Evolutionary conservation across 2,888 invertebrate species (phyloP), one percentile per base, ranked within the genome.

Genomic region (Trissolcus japonicus): DNA sequence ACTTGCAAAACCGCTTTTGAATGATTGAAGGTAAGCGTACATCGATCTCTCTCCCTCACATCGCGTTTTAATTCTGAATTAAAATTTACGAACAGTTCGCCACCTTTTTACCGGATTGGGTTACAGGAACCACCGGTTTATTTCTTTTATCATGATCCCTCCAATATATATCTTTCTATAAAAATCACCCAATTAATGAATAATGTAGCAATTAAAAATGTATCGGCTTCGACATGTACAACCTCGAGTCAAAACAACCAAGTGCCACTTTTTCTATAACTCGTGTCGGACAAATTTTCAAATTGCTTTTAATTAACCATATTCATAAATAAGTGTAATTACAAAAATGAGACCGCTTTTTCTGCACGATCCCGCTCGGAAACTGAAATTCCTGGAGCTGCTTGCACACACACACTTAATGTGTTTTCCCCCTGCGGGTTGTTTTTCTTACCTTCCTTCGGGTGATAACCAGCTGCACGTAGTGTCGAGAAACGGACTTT

Each of bases 1-100:
- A 84, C 84, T 83, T 83, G 83, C 78, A 83, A 80, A 84, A 83
- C 83, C 82, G 83, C 83, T 85, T 83, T 84, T 81, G 73, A 77
- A 75, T 72, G 80, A 78, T 77, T 57, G 72, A 73, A 77, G 73
- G 68, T 67, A 68, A 67, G 57, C 77, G 63, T 72, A 63, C 65
- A 65, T 77, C 65, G 81, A 80, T 81, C 83, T 83, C 65, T 69
- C 67, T 84, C 83, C 85, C 81, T 82, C 82, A 82, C 83, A 78
- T 82, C 79, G 82, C 82, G 83, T 85, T 85, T 85, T 86, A 86
- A 86, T 86, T 85, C 84, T 83, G 83, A 84, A 86, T 86, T 85
- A 85, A 86, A 86, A 85, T 86, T 86, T 85, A 85, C 85, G 83
- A 85, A 82, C 80, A 79, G 83, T 80, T 83, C 82, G 81, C 83